phyloP scores from a whole-genome alignment of 2,888 invertebrate species.

The Tenthredo notha region DNA sequence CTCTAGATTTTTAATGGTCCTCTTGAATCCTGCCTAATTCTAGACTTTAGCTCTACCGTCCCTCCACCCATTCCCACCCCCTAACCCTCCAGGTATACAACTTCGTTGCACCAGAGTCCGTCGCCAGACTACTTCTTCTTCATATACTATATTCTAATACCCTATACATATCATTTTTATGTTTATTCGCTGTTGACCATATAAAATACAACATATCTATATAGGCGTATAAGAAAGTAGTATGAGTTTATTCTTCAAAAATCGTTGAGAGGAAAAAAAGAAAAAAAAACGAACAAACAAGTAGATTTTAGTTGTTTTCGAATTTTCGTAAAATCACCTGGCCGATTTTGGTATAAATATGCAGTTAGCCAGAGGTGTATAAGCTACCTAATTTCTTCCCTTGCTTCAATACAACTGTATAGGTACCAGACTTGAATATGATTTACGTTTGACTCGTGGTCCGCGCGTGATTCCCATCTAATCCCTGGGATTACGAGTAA shows the following conservation, averaged over 20 bases:
- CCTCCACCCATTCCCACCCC: not conserved
- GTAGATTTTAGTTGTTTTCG: no score
- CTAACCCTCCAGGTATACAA: not conserved
- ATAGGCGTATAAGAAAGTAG: no score
- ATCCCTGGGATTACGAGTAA: conserved; percentile 49
- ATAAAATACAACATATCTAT: no score
- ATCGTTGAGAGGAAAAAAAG: no score
- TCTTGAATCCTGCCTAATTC: conserved; percentile 72
- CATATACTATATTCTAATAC: no score
- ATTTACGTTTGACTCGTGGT: not conserved
- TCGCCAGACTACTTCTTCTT: not conserved
- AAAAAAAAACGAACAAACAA: no score
- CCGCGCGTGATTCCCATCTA: conserved; percentile 50
- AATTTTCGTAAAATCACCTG: no score
- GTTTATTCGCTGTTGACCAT: no score
- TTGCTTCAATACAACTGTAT: not conserved
- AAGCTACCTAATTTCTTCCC: not conserved
- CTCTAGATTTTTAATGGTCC: conserved; percentile 72
- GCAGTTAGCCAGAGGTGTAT: not conserved
- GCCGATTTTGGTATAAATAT: not conserved
- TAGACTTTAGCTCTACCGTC: conserved; percentile 64
- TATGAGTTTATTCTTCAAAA: no score
- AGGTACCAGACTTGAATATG: not conserved
- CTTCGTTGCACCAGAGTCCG: not conserved
- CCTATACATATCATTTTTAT: no score